Evolutionary conservation across 2,797 vertebrate genomes (phyloP), one percentile per base, ranked within the genome.

Genomic region (Urophycis tenuis): DNA sequence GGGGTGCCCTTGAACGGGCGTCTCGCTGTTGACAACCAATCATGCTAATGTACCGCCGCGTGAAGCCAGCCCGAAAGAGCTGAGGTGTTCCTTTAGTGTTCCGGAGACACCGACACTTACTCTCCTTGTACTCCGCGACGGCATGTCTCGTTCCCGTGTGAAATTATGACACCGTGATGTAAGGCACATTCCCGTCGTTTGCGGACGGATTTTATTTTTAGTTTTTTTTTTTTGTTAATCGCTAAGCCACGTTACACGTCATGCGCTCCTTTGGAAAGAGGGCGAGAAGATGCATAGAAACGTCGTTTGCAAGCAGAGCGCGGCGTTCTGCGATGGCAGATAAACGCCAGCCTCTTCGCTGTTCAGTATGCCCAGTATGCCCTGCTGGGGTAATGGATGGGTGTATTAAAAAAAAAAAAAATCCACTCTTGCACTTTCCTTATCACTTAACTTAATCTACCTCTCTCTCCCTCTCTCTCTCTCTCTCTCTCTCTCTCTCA

Each of bases 1-100:
- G 89, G 89, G 85, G 88, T 92, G 89, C 84, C 90, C 86, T 90
- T 88, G 64, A 71, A 32, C 79, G 73, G 73, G 71, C 33, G 76
- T 73, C 53, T 74, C 3, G 36, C 36, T 84, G 70, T 85, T 39
- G 87, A 82, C 83, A 78, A 78, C 81, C 79, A 87, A 83, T 86
- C 75, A 77, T 33, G 75, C 67, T 87, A 89, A 90, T 91, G 84
- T 73, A 86, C 39, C 19, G 71, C 34, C 10, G 31, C n/a, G 34
- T 32, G 72, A 71, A 33, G 69, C 36, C 80, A 72, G 36, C 76
- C 60, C 25, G 22, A 64, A 29, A 29, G 34, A 73, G 29, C 29
- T 32, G 30, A 8, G 29, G 69, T 71, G 15, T 71, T 33, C 30
- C 29, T 33, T 71, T 19, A 71, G 69, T 8, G 60, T n/a, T n/a